Evolutionary conservation across 2,797 vertebrate species (phyloP).

Genomic region (Sebastes wilsoni): DNA sequence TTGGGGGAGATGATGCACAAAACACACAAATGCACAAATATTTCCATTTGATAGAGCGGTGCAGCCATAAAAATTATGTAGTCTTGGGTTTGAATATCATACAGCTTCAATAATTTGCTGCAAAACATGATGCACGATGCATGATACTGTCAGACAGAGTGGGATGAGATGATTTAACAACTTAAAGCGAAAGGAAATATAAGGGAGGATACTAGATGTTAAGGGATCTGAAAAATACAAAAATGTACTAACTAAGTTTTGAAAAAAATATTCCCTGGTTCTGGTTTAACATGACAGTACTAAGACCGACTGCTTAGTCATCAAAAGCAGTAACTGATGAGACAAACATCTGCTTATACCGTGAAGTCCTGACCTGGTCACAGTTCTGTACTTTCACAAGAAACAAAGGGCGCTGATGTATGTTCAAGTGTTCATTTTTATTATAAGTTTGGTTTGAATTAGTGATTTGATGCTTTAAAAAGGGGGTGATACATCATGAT

Average conservation of each 20-base stretch:
- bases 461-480: too few species aligned
- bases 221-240: neutral
- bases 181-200: neutral
- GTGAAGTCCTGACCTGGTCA: neutral
- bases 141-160: neutral
- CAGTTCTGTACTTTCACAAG: too few species aligned
- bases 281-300: neutral
- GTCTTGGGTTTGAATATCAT: neutral
- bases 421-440: too few species aligned
- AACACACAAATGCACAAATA: neutral
- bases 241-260: neutral
- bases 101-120: neutral
- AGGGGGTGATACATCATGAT: too few species aligned
- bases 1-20: neutral
- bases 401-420: too few species aligned
- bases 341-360: neutral
- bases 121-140: neutral
- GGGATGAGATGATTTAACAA: neutral
- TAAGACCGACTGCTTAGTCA: accelerated
- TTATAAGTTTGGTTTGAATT: too few species aligned
- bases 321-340: neutral
- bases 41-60: neutral
- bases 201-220: neutral
- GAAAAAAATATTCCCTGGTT: neutral
- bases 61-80: neutral